These are phyloP conservation scores for Aegithalos caudatus DNA, from an alignment of 2,113 vertebrate species.

Conservation along the genomic window DNA sequence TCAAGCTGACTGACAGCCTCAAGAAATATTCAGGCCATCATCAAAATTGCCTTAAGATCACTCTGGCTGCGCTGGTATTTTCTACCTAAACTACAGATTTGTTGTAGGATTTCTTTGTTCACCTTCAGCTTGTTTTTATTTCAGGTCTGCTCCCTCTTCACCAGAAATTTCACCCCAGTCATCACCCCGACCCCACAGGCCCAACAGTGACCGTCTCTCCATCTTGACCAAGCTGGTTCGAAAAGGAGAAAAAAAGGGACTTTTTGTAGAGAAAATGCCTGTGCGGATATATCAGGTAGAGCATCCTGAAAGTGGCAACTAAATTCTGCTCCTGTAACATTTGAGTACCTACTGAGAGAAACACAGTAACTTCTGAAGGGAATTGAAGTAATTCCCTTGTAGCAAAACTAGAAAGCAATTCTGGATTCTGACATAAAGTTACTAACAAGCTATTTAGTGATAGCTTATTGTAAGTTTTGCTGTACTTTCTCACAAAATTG, in stretches of 20 bases:
- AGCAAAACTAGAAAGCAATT: not conserved
- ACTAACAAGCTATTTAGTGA: not conserved
- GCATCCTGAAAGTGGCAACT: not conserved
- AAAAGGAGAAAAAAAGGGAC: slow-evolving; percentile 96
- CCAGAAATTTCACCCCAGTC: slow-evolving; percentile 97
- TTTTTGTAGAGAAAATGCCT: slow-evolving; percentile 99
- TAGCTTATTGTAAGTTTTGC: not conserved
- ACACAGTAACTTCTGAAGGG: not conserved
- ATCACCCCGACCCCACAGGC: slow-evolving; percentile 91
- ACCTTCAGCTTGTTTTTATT: not conserved
- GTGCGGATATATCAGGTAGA: slow-evolving; percentile 94
- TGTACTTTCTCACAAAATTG: not conserved
- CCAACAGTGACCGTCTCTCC: slow-evolving; percentile 94
- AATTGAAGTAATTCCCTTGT: not conserved
- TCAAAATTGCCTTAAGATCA: not conserved
- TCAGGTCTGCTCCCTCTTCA: slow-evolving; percentile 94
- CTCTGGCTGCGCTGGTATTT: not conserved
- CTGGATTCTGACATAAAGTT: not conserved
- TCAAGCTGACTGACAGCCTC: not conserved
- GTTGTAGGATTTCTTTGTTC: not conserved
- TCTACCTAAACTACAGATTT: not conserved
- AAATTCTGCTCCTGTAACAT: not conserved
- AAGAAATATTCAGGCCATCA: not conserved
- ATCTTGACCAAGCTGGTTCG: slow-evolving; percentile 94
- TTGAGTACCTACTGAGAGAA: not conserved